These are phyloP conservation scores for Chaetodon trifascialis DNA, from an alignment of 2,113 vertebrate genomes.

Conservation along the genomic window DNA sequence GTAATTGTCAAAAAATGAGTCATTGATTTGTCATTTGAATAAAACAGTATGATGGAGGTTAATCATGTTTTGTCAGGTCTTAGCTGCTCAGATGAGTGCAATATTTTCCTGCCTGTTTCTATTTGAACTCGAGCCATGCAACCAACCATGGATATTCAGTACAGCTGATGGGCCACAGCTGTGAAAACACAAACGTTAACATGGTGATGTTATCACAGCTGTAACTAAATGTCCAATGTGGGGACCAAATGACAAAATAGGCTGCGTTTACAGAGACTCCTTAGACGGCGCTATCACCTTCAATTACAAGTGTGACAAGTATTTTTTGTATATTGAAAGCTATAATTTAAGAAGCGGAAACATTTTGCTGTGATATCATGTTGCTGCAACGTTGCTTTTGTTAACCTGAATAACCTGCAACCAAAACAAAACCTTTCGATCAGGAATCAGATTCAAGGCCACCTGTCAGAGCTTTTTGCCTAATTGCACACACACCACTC, in stretches of 20 bases:
- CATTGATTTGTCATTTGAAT: not conserved
- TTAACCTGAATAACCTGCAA: not conserved
- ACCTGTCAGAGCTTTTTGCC: not conserved
- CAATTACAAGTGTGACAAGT: not conserved
- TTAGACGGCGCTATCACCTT: constrained; percentile 1
- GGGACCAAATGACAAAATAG: constrained; percentile 7
- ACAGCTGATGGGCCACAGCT: constrained; percentile 41
- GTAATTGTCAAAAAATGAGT: not conserved
- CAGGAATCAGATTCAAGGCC: constrained; percentile 1
- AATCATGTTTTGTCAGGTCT: constrained; percentile 9
- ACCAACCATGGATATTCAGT: constrained; percentile 13
- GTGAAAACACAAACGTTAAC: constrained; percentile 55
- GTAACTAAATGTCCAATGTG: constrained; percentile 15
- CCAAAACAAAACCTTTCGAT: not conserved
- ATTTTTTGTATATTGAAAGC: not conserved
- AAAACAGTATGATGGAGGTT: not conserved
- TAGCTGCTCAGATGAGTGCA: not conserved
- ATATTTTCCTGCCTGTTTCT: not conserved
- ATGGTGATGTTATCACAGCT: constrained; percentile 59
- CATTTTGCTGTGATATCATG: not conserved
- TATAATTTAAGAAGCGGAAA: not conserved
- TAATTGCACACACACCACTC: not conserved
- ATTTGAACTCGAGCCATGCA: not conserved
- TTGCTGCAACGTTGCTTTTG: not conserved
- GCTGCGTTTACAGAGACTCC: not conserved